A percentile compares a stretch with the other conserved stretches of the same genome.
These are phyloP conservation scores for Hephaestus fuliginosus DNA, from an alignment of 2,797 vertebrate genomes.

Conservation along the genomic window DNA sequence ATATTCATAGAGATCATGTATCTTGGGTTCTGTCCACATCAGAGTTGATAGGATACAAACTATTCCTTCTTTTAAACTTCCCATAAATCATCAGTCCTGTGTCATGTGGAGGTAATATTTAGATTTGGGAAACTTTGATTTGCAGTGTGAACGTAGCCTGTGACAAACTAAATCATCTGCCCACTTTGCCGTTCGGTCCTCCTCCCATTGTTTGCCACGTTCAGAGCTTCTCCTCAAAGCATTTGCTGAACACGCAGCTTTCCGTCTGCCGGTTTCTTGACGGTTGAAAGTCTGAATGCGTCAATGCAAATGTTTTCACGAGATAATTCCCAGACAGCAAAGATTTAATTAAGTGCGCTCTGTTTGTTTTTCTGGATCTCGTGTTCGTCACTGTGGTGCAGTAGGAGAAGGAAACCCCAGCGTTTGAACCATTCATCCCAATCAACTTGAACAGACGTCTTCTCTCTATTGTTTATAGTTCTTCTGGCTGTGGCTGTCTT, in stretches of 20 bases:
- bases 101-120: no score
- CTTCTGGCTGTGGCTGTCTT: conserved; percentile 24
- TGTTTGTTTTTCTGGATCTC: conserved; percentile 65
- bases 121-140: not conserved
- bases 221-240: conserved; percentile 44
- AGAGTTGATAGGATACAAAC: no score
- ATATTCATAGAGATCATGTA: not conserved
- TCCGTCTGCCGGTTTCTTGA: conserved; percentile 55
- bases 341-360: conserved; percentile 76
- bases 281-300: conserved; percentile 55
- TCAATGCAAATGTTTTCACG: conserved; percentile 62
- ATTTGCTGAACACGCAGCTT: conserved; percentile 62
- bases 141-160: not conserved
- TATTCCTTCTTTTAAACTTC: not conserved
- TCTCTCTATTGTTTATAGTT: conserved; percentile 39
- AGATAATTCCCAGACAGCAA: conserved; percentile 68
- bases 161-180: conserved; percentile 26
- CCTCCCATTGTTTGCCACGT: conserved; percentile 27
- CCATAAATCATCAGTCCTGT: not conserved
- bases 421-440: conserved; percentile 56
- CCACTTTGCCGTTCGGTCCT: conserved; percentile 24
- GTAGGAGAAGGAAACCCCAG: conserved; percentile 29
- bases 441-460: conserved; percentile 37
- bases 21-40: not conserved
- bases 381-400: conserved; percentile 59